Conservation (phyloP, 2,888 invertebrate genomes). For the Yponomeuta sedellus region DNA sequence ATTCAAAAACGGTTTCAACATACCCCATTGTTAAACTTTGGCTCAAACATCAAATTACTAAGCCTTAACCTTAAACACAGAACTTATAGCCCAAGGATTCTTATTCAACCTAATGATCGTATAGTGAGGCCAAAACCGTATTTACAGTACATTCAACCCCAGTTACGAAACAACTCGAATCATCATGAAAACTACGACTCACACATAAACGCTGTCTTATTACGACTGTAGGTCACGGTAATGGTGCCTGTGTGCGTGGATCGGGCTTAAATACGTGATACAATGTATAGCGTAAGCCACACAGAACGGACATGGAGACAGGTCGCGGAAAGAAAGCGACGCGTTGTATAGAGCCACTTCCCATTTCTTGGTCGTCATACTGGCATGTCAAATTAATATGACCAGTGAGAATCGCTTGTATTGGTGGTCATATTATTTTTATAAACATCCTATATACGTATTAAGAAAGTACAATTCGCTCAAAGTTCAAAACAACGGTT, state of each 20-base stretch:
- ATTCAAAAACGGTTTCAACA: too few species aligned
- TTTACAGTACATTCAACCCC: background rate
- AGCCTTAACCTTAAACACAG: background rate
- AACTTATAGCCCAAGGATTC: background rate
- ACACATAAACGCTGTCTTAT: background rate
- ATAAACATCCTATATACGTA: too few species aligned
- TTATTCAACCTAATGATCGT: background rate
- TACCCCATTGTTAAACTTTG: background rate
- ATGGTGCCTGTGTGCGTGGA: background rate
- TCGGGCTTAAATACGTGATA: background rate
- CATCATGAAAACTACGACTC: background rate
- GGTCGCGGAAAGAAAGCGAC: too few species aligned
- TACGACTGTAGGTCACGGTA: background rate
- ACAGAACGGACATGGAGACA: too few species aligned
- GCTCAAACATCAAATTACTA: background rate
- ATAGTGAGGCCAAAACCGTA: background rate
- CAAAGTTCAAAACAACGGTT: too few species aligned
- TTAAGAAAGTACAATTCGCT: too few species aligned
- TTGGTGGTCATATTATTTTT: too few species aligned
- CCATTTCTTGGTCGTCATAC: too few species aligned
- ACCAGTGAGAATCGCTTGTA: too few species aligned
- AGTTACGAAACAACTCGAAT: background rate
- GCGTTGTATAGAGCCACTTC: too few species aligned
- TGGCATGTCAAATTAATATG: too few species aligned
- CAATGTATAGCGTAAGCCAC: too few species aligned